These are phyloP conservation scores for Matsumurasca onukii DNA, from an alignment of 1,140 invertebrate species.

Conservation along the genomic window DNA sequence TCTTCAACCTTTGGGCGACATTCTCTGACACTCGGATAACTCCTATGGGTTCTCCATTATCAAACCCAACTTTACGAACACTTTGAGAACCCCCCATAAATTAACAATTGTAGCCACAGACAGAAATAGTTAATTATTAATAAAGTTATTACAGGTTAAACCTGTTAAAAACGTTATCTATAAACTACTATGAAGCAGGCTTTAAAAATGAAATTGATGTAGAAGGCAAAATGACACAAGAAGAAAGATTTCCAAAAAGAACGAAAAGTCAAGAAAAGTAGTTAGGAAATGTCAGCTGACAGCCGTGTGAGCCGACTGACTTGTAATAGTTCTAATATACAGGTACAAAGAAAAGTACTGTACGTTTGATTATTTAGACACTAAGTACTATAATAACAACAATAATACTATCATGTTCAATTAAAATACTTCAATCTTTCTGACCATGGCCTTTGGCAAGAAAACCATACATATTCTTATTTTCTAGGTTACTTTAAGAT, in stretches of 20 bases:
- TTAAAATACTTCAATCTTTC: too few species aligned
- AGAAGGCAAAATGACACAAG: not conserved
- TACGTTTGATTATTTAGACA: too few species aligned
- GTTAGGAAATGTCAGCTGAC: not conserved
- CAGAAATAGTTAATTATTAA: too few species aligned
- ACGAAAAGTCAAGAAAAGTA: not conserved
- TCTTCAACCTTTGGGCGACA: constrained; percentile 20
- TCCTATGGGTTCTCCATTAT: constrained; percentile 9
- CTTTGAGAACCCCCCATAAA: constrained; percentile 24
- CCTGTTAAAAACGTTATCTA: not conserved
- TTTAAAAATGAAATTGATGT: not conserved
- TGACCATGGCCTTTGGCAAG: too few species aligned
- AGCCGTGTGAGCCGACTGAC: too few species aligned
- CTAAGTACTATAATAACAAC: too few species aligned
- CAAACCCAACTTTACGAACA: constrained; percentile 16
- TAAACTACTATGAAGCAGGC: not conserved
- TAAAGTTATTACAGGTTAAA: not conserved
- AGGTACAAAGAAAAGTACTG: too few species aligned
- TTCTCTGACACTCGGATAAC: constrained; percentile 18
- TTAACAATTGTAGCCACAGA: too few species aligned
- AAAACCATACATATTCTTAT: too few species aligned
- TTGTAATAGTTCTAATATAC: too few species aligned
- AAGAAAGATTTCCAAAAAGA: not conserved
- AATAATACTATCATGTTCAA: too few species aligned
- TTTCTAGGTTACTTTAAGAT: too few species aligned